Evolutionary conservation across 2,888 invertebrate genomes (phyloP).

Genomic region (Eulithis testata): DNA sequence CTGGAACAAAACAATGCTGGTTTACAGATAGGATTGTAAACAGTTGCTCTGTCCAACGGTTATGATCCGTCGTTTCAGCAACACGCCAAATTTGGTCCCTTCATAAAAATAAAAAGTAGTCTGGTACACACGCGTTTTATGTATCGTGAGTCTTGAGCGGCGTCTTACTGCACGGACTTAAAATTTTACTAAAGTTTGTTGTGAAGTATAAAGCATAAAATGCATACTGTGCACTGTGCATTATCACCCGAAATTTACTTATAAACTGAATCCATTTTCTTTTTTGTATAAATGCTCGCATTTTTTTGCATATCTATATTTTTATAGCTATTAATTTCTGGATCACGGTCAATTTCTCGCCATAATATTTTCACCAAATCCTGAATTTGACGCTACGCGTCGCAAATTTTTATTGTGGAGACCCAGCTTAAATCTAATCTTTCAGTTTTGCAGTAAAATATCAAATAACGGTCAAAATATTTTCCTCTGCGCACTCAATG

Average conservation of each 20-base stretch:
- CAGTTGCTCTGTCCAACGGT: conserved; percentile 78
- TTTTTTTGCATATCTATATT: too few species aligned
- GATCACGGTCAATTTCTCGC: conserved; percentile 10
- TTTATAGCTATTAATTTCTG: background rate
- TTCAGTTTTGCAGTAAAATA: conserved; percentile 30
- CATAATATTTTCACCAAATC: conserved; percentile 14
- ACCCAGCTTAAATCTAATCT: conserved; percentile 25
- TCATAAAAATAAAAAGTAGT: conserved; percentile 78
- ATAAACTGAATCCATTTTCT: too few species aligned
- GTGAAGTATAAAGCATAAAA: conserved; percentile 29
- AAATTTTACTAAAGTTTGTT: conserved; percentile 35
- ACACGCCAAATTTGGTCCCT: conserved; percentile 78
- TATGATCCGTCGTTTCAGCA: conserved; percentile 78
- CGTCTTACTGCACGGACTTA: conserved; percentile 41
- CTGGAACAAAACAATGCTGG: conserved; percentile 62
- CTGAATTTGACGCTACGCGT: conserved; percentile 14
- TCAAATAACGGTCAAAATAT: conserved; percentile 29
- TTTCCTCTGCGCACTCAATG: conserved; percentile 22
- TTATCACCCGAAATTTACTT: background rate
- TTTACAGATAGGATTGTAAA: conserved; percentile 73
- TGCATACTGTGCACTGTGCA: conserved; percentile 5
- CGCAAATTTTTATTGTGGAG: conserved; percentile 23
- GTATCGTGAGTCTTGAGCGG: conserved; percentile 47
- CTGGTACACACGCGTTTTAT: conserved; percentile 64
- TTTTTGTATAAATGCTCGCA: too few species aligned